These are phyloP conservation scores for Halcyon chelicuti DNA, from an alignment of 2,797 vertebrate genomes.

Conservation along the genomic window DNA sequence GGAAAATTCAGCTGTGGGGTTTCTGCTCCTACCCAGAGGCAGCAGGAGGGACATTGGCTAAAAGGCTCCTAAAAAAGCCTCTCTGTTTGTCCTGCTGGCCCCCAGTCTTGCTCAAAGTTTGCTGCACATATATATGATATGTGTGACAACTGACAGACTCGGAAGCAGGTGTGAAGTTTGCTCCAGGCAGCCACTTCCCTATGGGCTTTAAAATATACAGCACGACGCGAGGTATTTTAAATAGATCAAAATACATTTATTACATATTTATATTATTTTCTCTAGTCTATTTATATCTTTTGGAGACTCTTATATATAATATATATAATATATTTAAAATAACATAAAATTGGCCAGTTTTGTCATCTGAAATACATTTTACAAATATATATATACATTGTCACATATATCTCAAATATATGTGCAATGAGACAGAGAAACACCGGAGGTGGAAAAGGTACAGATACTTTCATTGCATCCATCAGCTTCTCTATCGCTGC, in stretches of 20 bases:
- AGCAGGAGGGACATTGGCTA: neutral
- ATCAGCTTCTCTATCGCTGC: conserved; percentile 9
- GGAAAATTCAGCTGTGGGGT: neutral
- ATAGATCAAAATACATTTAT: conserved; percentile 81
- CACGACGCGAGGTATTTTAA: conserved; percentile 64
- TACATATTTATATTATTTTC: conserved; percentile 74
- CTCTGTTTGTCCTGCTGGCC: neutral
- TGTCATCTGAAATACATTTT: conserved; percentile 79
- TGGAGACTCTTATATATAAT: conserved; percentile 74
- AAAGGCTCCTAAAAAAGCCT: neutral
- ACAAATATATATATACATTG: conserved; percentile 73
- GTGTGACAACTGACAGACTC: neutral
- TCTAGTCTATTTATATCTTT: conserved; percentile 75
- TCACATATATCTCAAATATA: conserved; percentile 70
- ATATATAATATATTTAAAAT: conserved; percentile 78
- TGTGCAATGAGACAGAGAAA: conserved; percentile 67
- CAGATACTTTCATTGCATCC: conserved; percentile 39
- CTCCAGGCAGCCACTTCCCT: conserved; percentile 1
- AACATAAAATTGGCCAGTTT: conserved; percentile 79
- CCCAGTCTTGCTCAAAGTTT: neutral
- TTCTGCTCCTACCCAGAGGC: neutral
- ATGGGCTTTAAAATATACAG: conserved; percentile 50
- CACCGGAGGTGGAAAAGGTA: conserved; percentile 52
- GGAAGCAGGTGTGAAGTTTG: neutral
- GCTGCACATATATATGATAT: neutral